Conservation (phyloP, 2,113 vertebrate genomes). For the Monopterus albus region DNA sequence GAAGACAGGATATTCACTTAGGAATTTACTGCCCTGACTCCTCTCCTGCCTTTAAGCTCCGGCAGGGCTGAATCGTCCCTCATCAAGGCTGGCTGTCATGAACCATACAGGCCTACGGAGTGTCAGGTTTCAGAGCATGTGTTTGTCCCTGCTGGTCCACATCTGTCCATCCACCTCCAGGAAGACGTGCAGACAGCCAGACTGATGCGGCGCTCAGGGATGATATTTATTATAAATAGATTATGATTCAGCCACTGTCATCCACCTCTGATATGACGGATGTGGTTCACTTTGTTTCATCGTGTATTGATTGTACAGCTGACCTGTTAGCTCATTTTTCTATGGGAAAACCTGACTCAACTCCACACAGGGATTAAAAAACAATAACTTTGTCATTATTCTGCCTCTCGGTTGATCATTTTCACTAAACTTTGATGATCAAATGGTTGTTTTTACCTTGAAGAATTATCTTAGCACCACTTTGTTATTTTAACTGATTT, state of each 20-base stretch:
- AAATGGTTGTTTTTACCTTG: no score
- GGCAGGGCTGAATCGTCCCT: conserved; percentile 30
- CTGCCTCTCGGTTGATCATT: no score
- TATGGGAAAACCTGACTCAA: not conserved
- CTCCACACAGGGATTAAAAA: no score
- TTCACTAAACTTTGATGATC: no score
- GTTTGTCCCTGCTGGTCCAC: conserved; percentile 39
- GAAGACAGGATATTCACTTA: conserved; percentile 74
- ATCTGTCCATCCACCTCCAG: conserved; percentile 39
- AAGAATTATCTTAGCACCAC: no score
- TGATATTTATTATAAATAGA: conserved; percentile 5
- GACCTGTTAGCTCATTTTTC: no score
- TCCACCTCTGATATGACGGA: conserved; percentile 4
- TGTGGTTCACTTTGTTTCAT: not conserved
- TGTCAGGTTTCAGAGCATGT: conserved; percentile 53
- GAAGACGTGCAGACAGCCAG: conserved; percentile 39
- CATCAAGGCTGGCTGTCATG: conserved; percentile 33
- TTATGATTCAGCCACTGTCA: not conserved
- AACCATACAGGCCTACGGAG: conserved; percentile 22
- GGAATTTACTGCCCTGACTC: conserved; percentile 50
- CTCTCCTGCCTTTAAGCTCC: conserved; percentile 35
- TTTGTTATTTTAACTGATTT: no score
- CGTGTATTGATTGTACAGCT: not conserved
- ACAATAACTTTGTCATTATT: no score
- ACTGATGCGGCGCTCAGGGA: conserved; percentile 1